These are phyloP conservation scores for Bombus sibiricus DNA, from an alignment of 1,140 invertebrate genomes.

Conservation along the genomic window DNA sequence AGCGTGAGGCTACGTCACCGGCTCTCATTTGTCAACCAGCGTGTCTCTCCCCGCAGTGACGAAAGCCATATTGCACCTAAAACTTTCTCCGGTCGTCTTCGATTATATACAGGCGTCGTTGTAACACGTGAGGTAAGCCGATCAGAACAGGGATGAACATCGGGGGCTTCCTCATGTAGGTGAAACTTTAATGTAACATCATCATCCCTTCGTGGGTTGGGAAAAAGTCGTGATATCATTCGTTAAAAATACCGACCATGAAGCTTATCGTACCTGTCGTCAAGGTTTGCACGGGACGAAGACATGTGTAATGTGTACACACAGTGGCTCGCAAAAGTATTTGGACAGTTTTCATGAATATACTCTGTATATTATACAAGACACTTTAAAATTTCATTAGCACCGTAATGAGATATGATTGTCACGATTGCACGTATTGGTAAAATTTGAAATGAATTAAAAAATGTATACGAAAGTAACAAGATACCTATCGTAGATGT, in stretches of 20 bases:
- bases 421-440: no score
- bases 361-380: no score
- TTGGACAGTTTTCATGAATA: background rate
- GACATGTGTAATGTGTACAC: no score
- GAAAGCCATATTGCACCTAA: slow-evolving; percentile 60
- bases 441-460: no score
- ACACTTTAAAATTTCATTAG: no score
- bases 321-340: background rate
- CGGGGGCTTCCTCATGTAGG: background rate
- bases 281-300: background rate
- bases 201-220: background rate
- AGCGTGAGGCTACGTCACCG: slow-evolving; percentile 50
- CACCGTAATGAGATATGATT: no score
- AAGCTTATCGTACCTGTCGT: slow-evolving; percentile 10
- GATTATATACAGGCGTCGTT: slow-evolving; percentile 50
- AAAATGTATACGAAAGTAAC: no score
- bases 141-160: slow-evolving; percentile 39
- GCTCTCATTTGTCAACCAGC: slow-evolving; percentile 64
- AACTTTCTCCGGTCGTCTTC: slow-evolving; percentile 58
- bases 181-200: slow-evolving; percentile 36
- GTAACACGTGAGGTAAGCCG: slow-evolving; percentile 39
- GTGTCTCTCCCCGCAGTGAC: slow-evolving; percentile 42
- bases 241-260: slow-evolving; percentile 33
- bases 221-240: background rate
- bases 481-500: no score